phyloP scores from a whole-genome alignment of 2,113 vertebrate species.

The Coptodon rendalli region DNA sequence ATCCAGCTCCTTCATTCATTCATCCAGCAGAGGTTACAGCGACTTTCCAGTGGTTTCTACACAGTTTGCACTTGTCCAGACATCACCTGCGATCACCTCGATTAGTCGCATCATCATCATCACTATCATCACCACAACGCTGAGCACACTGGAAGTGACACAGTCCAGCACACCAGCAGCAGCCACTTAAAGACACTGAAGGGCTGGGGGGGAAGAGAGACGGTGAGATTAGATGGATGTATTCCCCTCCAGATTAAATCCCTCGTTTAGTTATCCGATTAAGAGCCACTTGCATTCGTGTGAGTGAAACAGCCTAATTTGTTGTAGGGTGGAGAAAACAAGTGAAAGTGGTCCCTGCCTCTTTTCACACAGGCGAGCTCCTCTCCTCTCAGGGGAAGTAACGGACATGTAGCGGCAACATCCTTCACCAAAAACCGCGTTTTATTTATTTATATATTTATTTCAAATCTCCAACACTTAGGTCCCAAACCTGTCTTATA shows the following conservation, averaged over 20 bases:
- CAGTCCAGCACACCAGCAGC: neutral
- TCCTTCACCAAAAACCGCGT: neutral
- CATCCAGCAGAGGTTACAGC: neutral
- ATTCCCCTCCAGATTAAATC: neutral
- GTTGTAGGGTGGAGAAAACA: conserved; percentile 21
- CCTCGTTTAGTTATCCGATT: conserved; percentile 9
- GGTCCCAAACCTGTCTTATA: neutral
- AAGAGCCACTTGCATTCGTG: neutral
- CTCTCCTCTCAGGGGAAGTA: conserved; percentile 38
- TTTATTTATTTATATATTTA: neutral
- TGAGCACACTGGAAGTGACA: neutral
- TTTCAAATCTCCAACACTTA: neutral
- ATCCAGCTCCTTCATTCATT: neutral
- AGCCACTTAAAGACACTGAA: neutral
- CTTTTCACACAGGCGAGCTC: neutral
- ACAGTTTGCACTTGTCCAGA: conserved; percentile 1
- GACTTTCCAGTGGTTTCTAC: neutral
- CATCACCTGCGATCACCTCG: neutral
- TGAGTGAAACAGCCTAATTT: conserved; percentile 1
- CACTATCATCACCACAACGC: conserved; percentile 9
- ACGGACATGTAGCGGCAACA: conserved; percentile 8
- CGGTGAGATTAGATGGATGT: neutral
- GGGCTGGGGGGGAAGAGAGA: neutral
- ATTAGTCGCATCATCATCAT: conserved; percentile 39
- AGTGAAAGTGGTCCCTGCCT: conserved; percentile 36